These are phyloP conservation scores for Fissipunctia ypsillon DNA, from an alignment of 2,888 invertebrate species.

Conservation along the genomic window DNA sequence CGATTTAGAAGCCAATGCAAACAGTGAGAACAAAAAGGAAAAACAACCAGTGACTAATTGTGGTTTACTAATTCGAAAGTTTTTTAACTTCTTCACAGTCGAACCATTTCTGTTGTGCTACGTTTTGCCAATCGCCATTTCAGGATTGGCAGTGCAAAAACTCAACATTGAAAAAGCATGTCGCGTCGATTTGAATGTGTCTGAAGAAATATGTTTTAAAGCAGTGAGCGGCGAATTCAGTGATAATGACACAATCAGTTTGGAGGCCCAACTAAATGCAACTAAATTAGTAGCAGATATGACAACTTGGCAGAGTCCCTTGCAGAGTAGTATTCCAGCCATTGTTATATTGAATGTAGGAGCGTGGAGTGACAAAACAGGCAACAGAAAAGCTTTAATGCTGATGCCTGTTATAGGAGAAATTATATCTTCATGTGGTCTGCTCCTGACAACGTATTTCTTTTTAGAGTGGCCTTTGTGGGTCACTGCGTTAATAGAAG, in stretches of 20 bases:
- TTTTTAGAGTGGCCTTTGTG: conserved; percentile 90
- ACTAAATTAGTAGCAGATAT: conserved; percentile 87
- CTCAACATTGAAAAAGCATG: conserved; percentile 91
- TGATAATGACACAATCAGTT: conserved; percentile 76
- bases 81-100: conserved; percentile 89
- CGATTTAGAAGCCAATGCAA: conserved; percentile 47
- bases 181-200: conserved; percentile 86
- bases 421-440: conserved; percentile 86
- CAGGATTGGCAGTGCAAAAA: conserved; percentile 89
- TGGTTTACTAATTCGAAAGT: conserved; percentile 63
- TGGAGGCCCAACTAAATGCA: conserved; percentile 80
- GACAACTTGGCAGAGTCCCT: conserved; percentile 89
- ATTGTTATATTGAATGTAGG: conserved; percentile 91
- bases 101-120: conserved; percentile 92
- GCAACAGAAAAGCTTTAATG: conserved; percentile 90
- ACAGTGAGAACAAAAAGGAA: conserved; percentile 45
- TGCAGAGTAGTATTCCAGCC: conserved; percentile 90
- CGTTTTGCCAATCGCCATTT: conserved; percentile 91
- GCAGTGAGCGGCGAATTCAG: conserved; percentile 77
- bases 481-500: conserved; percentile 89
- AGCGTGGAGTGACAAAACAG: conserved; percentile 91
- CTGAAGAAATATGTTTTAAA: conserved; percentile 87
- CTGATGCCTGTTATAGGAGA: conserved; percentile 90
- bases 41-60: conserved; percentile 61
- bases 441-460: conserved; percentile 88